Percentiles rank a stretch among this genome's conserved stretches.
Evolutionary conservation across 2,888 invertebrate genomes (phyloP).

Genomic region (Napeogenes sylphis): DNA sequence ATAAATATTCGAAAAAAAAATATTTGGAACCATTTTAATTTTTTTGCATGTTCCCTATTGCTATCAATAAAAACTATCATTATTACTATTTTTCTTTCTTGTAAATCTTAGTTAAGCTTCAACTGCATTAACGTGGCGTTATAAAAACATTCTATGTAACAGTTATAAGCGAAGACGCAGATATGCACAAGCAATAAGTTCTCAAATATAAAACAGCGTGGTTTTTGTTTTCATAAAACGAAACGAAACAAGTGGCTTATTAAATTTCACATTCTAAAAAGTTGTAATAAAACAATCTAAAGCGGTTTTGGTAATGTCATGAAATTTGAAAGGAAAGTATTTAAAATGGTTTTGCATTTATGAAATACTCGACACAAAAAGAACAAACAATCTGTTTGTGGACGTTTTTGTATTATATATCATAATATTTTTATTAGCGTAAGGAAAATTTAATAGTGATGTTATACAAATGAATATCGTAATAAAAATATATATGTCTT

Average conservation of each 20-base stretch:
- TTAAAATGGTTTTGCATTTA: slow-evolving; percentile 56
- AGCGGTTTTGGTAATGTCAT: slow-evolving; percentile 54
- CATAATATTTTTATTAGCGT: too few species aligned
- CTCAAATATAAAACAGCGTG: slow-evolving; percentile 47
- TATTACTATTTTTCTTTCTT: too few species aligned
- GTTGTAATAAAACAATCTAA: slow-evolving; percentile 64
- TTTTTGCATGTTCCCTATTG: too few species aligned
- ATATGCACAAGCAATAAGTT: slow-evolving; percentile 41
- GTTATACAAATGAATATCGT: slow-evolving; percentile 1
- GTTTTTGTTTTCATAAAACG: slow-evolving; percentile 52
- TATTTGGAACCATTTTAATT: too few species aligned
- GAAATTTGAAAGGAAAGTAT: slow-evolving; percentile 60
- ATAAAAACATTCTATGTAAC: slow-evolving; percentile 10
- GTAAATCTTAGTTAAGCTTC: too few species aligned
- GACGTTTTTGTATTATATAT: too few species aligned
- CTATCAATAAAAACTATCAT: too few species aligned
- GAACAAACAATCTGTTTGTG: slow-evolving; percentile 16
- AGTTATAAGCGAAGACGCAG: slow-evolving; percentile 15
- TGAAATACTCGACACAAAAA: slow-evolving; percentile 44
- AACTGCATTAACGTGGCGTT: too few species aligned
- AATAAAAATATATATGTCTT: neutral
- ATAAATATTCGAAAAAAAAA: too few species aligned
- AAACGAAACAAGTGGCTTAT: slow-evolving; percentile 55
- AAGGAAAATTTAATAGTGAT: neutral
- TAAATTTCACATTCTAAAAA: slow-evolving; percentile 61